phyloP scores from a whole-genome alignment of 2,888 invertebrate species.

The Sphaeridia pumilis region DNA sequence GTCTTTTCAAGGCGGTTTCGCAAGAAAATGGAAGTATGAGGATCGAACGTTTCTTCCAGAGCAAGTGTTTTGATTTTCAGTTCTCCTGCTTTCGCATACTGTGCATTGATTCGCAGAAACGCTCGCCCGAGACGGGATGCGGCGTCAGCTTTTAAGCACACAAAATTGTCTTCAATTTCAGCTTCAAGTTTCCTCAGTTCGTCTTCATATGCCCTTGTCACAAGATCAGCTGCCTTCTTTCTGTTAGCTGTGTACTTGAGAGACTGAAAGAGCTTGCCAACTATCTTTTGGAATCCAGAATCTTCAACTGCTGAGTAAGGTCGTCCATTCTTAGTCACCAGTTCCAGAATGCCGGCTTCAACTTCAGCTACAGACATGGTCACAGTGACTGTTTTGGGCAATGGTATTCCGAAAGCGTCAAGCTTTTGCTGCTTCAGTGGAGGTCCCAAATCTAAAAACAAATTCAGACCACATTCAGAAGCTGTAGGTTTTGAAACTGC shows the following conservation, averaged over 20 bases:
- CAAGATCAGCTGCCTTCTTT: neutral
- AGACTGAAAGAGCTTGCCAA: neutral
- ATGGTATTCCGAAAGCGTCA: too few species aligned
- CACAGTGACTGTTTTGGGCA: neutral
- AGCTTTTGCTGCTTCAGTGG: too few species aligned
- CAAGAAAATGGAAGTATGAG: neutral
- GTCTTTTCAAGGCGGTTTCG: neutral
- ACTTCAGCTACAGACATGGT: neutral
- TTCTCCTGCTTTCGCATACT: neutral
- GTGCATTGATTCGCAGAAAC: neutral
- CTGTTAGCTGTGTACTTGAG: neutral
- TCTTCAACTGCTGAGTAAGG: neutral
- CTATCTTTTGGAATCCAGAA: neutral
- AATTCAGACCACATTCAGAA: too few species aligned
- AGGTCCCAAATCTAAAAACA: too few species aligned
- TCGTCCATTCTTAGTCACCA: neutral
- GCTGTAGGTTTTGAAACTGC: too few species aligned
- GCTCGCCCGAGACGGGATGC: neutral
- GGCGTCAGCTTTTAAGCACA: neutral
- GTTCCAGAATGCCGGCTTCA: neutral
- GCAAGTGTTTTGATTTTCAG: neutral
- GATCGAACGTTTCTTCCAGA: neutral
- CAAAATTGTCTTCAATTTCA: neutral
- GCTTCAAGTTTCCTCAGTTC: neutral
- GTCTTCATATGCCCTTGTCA: neutral